phyloP scores from a whole-genome alignment of 2,113 vertebrate genomes.

The Charina bottae region DNA sequence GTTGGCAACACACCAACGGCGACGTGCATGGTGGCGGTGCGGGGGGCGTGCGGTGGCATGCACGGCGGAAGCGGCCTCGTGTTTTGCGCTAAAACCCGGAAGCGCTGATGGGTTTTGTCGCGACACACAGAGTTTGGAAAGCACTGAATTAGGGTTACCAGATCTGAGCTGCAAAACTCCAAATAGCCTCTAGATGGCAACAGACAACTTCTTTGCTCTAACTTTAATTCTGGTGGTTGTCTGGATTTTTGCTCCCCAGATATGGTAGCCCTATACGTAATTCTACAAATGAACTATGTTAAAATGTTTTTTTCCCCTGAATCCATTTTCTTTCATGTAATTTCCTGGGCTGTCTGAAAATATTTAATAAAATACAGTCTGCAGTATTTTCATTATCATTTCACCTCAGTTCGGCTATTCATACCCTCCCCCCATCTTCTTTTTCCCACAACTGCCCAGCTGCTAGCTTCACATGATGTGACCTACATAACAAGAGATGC shows the following conservation, averaged over 20 bases:
- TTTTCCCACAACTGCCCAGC: constrained; percentile 58
- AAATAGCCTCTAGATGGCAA: background rate
- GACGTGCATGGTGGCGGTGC: too few relatives aligned
- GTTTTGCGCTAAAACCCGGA: too few relatives aligned
- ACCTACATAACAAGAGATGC: constrained; percentile 72
- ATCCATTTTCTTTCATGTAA: constrained; percentile 33
- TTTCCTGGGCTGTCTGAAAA: constrained; percentile 26
- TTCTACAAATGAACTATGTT: constrained; percentile 1
- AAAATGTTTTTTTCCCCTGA: background rate
- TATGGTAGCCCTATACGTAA: background rate
- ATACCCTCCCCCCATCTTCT: background rate
- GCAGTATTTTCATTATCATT: constrained; percentile 45
- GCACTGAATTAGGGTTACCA: background rate
- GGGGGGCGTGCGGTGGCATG: too few relatives aligned
- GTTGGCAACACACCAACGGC: too few relatives aligned
- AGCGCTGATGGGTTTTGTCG: too few relatives aligned
- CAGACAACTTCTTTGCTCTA: background rate
- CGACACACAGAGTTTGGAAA: too few relatives aligned
- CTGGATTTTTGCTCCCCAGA: background rate
- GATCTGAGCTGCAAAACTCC: background rate
- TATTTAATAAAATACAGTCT: constrained; percentile 6
- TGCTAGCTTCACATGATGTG: constrained; percentile 69
- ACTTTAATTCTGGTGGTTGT: background rate
- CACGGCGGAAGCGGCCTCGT: too few relatives aligned
- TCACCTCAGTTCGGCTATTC: constrained; percentile 17